These are phyloP conservation scores for Bemisia tabaci DNA, from an alignment of 1,140 invertebrate species.

Conservation along the genomic window DNA sequence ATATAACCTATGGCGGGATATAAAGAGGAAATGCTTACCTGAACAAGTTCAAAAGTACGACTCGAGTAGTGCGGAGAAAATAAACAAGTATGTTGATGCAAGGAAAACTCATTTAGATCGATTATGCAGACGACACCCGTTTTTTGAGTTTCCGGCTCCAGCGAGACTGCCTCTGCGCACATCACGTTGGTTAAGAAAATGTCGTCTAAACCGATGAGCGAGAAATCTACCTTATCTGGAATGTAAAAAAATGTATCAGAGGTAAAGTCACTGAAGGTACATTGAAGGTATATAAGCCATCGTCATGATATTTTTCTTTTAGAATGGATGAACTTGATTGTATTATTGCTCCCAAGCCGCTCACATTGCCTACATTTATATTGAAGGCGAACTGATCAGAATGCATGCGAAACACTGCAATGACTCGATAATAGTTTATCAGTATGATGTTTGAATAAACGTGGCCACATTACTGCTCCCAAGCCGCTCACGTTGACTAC, in stretches of 20 bases:
- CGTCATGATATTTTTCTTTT: not conserved
- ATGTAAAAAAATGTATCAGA: not conserved
- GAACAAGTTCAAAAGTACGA: constrained; percentile 19
- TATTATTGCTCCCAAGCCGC: too few relatives aligned
- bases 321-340: not conserved
- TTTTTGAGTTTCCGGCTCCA: constrained; percentile 33
- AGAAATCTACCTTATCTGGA: not conserved
- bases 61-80: constrained; percentile 29
- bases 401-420: not conserved
- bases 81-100: constrained; percentile 33
- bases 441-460: too few relatives aligned
- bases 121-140: constrained; percentile 32
- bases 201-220: constrained; percentile 5
- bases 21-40: constrained; percentile 21
- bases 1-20: too few relatives aligned
- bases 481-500: too few relatives aligned
- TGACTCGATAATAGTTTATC: too few relatives aligned
- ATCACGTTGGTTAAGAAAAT: constrained; percentile 11
- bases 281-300: not conserved
- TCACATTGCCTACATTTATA: too few relatives aligned
- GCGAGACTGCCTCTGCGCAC: constrained; percentile 11
- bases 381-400: too few relatives aligned
- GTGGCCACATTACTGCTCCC: too few relatives aligned
- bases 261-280: not conserved
- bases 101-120: constrained; percentile 33